Conservation (phyloP, 2,888 invertebrate genomes). For the Drosophila limbata region DNA sequence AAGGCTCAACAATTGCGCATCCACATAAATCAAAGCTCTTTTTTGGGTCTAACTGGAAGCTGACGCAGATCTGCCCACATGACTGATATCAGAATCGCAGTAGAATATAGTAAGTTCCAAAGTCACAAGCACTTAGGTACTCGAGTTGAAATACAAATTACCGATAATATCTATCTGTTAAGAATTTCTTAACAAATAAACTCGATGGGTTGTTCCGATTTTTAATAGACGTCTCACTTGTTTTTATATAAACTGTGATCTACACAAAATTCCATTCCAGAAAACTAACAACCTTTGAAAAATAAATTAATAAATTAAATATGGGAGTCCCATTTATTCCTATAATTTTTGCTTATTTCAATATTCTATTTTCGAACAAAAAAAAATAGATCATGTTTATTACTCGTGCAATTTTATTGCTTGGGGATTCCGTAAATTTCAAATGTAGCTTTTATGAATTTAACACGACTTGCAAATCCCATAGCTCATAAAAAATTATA, state of each 20-base stretch:
- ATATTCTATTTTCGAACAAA: background rate
- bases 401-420: background rate
- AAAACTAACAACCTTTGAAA: background rate
- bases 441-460: background rate
- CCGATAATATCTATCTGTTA: background rate
- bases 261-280: too few relatives aligned
- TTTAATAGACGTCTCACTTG: background rate
- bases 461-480: background rate
- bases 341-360: background rate
- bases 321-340: background rate
- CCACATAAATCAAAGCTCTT: conserved; percentile 51
- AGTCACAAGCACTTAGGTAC: background rate
- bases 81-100: conserved; percentile 17
- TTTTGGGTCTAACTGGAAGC: conserved; percentile 14
- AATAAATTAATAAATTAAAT: background rate
- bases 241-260: background rate
- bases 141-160: conserved; percentile 4
- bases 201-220: background rate
- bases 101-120: background rate
- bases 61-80: conserved; percentile 41
- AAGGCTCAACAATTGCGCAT: conserved; percentile 40
- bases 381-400: background rate
- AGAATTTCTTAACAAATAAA: background rate
- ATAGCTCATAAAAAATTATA: background rate
- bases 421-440: background rate